Conservation (phyloP, 2,113 vertebrate species). For the Micromys minutus region DNA sequence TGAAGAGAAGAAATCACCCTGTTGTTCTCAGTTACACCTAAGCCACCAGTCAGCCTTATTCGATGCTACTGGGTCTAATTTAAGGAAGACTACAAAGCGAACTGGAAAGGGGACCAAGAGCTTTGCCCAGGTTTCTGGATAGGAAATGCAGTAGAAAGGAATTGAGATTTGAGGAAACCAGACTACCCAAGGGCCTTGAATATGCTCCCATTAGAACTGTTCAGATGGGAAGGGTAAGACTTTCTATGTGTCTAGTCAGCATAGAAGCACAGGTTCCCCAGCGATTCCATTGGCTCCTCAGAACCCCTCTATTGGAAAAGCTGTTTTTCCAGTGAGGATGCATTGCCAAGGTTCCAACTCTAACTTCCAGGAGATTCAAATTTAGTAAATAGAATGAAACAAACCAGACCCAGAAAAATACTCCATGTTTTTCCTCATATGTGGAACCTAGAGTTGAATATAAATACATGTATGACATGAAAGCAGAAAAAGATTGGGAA, state of each 20-base stretch:
- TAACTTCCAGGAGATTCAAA: conserved; percentile 18
- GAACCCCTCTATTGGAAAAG: conserved; percentile 5
- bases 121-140: neutral
- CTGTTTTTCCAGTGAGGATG: neutral
- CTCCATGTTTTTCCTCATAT: neutral
- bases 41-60: neutral
- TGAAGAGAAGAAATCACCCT: neutral
- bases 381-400: neutral
- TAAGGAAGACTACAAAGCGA: neutral
- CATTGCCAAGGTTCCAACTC: conserved; percentile 11
- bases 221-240: neutral
- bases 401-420: neutral
- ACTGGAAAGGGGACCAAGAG: neutral
- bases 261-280: neutral
- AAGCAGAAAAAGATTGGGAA: neutral
- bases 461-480: neutral
- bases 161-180: neutral
- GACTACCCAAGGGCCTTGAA: neutral
- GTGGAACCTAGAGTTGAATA: neutral
- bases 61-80: neutral
- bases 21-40: neutral
- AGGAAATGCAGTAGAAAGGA: neutral
- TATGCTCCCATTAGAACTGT: neutral
- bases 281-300: neutral
- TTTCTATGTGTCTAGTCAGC: neutral